phyloP scores from a whole-genome alignment of 2,113 vertebrate genomes.

The Typhlomys cinereus region DNA sequence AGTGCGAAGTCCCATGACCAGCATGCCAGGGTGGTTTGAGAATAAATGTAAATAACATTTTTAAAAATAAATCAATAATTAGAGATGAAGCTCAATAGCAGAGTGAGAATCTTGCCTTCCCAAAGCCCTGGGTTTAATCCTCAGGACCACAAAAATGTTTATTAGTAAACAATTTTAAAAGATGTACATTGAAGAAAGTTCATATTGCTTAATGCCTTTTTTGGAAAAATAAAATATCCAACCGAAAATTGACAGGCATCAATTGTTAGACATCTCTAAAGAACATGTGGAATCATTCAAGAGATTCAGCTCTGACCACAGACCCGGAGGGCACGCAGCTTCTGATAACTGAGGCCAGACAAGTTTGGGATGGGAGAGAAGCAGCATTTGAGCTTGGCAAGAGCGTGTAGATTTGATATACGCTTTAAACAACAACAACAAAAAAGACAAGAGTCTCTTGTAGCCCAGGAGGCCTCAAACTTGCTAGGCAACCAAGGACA shows the following conservation, averaged over 20 bases:
- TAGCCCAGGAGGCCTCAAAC: background rate
- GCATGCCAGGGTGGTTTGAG: background rate
- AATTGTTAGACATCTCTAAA: background rate
- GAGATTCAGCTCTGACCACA: background rate
- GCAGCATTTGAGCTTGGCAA: background rate
- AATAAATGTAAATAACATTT: background rate
- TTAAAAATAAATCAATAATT: background rate
- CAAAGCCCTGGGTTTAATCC: background rate
- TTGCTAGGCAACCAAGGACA: too few species aligned
- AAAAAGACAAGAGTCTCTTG: background rate
- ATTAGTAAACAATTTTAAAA: background rate
- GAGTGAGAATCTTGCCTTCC: background rate
- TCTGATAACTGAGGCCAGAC: background rate
- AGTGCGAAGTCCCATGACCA: background rate
- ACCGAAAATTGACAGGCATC: background rate
- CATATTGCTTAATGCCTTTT: constrained; percentile 14
- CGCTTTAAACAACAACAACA: too few species aligned
- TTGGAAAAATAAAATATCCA: background rate
- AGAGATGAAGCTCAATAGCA: background rate
- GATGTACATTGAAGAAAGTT: background rate
- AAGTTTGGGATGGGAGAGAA: background rate
- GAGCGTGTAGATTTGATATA: background rate
- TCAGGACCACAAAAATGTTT: background rate
- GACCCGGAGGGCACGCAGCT: too few species aligned
- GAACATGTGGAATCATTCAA: background rate